Base-by-base conservation (phyloP, 2,113 vertebrate species). In the Psilopogon haemacephalus region DNA sequence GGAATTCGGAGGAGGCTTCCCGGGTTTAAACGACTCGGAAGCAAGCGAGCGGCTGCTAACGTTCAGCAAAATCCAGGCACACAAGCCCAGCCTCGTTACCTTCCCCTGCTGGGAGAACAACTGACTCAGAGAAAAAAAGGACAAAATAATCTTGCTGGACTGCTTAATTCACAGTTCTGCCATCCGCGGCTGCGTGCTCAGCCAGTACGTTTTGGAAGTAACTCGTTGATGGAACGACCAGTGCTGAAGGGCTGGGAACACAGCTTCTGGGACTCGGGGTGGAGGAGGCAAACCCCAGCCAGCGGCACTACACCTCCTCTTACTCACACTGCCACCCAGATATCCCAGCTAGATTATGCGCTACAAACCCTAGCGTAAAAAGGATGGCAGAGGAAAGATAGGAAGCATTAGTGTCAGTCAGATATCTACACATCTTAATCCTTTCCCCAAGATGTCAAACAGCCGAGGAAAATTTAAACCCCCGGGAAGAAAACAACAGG, bases 351-450 rank as follows among this genome's bases (percentile, higher is more conserved):
- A 50, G 38, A 64, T 80, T 58, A 70, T 48, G 38, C 37, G 27
- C 64, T 76, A 86, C 67, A 88, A 76, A 94, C 83, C 8, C 13
- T 4, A 58, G 15, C 8, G 30, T 40, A 10, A 58, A 90, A 91
- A 85, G 28, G 46, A 68, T 35, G 60, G 23, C 62, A 69, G 30
- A 77, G 12, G 64, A 64, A 55, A 58, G 75, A 89, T 32, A 71
- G 4, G 59, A 74, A 74, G 72, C 5, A 11, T 74, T 74, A 85
- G 12, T 81, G 65, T 56, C 79, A 84, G 48, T 56, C 56, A 81
- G 69, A 2, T 88, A 95, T 54, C 82, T 77, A 56, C n/a, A 91
- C 38, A 94, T 95, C 82, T 89, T 63, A 93, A 87, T 90, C 81
- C 88, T 52, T 95, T 82, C 78, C 60, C 50, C 35, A 42, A 64